phyloP scores from a whole-genome alignment of 2,797 vertebrate species.

The Choloepus didactylus region DNA sequence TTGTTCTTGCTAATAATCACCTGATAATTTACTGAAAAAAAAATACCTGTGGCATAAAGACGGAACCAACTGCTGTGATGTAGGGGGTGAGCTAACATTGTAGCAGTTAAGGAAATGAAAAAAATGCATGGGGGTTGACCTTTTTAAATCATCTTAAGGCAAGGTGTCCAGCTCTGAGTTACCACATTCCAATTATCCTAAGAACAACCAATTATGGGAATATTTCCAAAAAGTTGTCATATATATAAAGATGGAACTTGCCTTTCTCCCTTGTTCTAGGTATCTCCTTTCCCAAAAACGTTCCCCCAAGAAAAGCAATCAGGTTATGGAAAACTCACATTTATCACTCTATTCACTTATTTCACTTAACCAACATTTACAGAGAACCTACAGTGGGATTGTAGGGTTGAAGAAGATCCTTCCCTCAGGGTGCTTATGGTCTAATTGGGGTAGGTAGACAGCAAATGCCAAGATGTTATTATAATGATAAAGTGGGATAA shows the following conservation, averaged over 20 bases:
- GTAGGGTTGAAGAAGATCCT: neutral
- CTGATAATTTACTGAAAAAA: constrained; percentile 80
- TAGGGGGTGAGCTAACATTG: constrained; percentile 74
- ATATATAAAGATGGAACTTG: neutral
- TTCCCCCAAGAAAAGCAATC: neutral
- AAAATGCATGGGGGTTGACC: constrained; percentile 70
- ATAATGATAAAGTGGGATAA: neutral
- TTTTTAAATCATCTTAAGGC: constrained; percentile 82
- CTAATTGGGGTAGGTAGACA: neutral
- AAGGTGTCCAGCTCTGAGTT: constrained; percentile 81
- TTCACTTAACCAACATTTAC: neutral
- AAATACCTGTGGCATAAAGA: constrained; percentile 80
- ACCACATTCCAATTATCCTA: constrained; percentile 80
- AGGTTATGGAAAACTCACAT: neutral
- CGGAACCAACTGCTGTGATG: constrained; percentile 74
- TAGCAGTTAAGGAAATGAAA: constrained; percentile 69
- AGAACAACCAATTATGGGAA: constrained; percentile 62
- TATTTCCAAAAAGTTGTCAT: neutral
- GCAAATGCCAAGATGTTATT: neutral
- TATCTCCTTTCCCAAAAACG: neutral
- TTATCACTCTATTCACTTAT: neutral
- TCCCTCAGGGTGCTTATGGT: neutral
- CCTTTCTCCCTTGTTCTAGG: neutral
- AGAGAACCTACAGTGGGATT: too few relatives aligned
- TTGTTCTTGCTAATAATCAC: constrained; percentile 76